Percentiles rank a stretch among this genome's conserved stretches.
Conservation (phyloP, 2,113 vertebrate genomes). For the Leptodactylus fuscus region DNA sequence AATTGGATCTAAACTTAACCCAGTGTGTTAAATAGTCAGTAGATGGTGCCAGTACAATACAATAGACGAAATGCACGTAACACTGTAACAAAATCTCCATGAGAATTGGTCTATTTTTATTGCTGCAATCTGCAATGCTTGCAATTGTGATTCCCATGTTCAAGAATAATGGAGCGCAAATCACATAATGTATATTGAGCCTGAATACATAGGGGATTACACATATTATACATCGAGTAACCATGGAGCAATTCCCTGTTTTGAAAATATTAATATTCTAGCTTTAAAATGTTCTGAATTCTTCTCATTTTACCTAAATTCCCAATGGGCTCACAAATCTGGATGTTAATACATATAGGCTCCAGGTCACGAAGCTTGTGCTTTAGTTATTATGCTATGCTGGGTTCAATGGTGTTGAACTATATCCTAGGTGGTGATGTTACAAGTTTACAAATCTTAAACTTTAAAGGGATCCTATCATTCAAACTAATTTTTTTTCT, state of each 20-base stretch:
- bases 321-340: not conserved
- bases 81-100: conserved; percentile 23
- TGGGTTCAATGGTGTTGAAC: too few species aligned
- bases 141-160: not conserved
- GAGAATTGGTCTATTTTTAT: conserved; percentile 6
- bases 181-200: not conserved
- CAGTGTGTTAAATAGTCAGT: conserved; percentile 16
- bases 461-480: too few species aligned
- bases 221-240: not conserved
- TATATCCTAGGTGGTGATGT: too few species aligned
- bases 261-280: not conserved
- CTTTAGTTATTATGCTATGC: too few species aligned
- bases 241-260: not conserved
- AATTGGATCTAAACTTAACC: not conserved
- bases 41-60: conserved; percentile 40
- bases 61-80: not conserved
- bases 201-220: not conserved
- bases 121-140: not conserved
- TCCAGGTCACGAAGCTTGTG: too few species aligned
- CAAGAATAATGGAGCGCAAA: not conserved
- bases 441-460: too few species aligned
- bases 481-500: too few species aligned
- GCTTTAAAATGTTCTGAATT: not conserved
- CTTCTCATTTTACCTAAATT: not conserved
- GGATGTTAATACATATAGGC: not conserved